Evolutionary conservation across 2,888 invertebrate genomes (phyloP).

Genomic region (Drosophila setosimentum): DNA sequence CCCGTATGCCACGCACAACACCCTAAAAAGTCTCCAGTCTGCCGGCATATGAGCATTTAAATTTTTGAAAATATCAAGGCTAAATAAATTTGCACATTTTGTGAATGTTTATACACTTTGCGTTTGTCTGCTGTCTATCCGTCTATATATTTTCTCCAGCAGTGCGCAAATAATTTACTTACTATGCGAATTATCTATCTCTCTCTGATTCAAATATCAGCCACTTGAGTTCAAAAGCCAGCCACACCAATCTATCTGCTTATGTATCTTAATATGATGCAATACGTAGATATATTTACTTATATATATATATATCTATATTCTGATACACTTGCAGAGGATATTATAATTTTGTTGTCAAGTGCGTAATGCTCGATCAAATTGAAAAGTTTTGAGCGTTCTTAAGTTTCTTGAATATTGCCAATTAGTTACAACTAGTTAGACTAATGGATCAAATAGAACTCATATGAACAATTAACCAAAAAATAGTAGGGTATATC

Average conservation of each 20-base stretch:
- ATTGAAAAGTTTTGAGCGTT: neutral
- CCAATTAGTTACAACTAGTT: neutral
- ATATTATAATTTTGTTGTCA: neutral
- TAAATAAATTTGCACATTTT: slow-evolving; percentile 78
- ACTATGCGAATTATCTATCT: slow-evolving; percentile 39
- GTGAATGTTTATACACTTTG: slow-evolving; percentile 34
- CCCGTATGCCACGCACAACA: slow-evolving; percentile 16
- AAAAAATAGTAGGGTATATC: neutral
- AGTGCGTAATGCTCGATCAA: neutral
- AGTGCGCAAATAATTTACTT: slow-evolving; percentile 59
- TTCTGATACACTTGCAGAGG: neutral
- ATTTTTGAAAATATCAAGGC: slow-evolving; percentile 68
- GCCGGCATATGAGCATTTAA: slow-evolving; percentile 45
- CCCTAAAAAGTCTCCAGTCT: slow-evolving; percentile 40
- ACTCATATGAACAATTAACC: neutral
- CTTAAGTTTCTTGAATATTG: neutral
- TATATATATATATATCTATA: neutral
- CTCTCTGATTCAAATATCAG: slow-evolving; percentile 21
- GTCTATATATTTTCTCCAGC: slow-evolving; percentile 22
- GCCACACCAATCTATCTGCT: slow-evolving; percentile 23
- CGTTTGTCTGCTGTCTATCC: slow-evolving; percentile 4
- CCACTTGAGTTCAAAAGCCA: slow-evolving; percentile 53
- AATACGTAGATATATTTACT: neutral
- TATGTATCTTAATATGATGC: neutral
- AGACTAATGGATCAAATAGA: neutral